Evolutionary conservation across 1,140 invertebrate genomes (phyloP), one percentile per base, ranked within the genome.

Genomic region (Bombus picipes): DNA sequence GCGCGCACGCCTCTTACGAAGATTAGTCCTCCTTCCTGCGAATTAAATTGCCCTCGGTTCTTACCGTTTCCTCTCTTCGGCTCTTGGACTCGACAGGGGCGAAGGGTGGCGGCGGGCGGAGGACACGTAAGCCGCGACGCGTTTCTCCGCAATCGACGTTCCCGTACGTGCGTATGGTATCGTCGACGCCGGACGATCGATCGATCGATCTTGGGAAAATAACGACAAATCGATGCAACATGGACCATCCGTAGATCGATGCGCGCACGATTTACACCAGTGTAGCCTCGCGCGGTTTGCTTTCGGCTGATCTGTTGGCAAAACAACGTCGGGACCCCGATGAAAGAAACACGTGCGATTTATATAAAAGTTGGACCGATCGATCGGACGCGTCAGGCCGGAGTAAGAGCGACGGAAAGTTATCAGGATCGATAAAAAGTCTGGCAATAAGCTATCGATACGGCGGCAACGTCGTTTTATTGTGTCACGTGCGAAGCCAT

Each of bases 401-500:
- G 25, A 59, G 53, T 41, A 57, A 85, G 73, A 89, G 70, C 85
- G 79, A 65, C 66, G 81, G 74, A 74, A 85, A 80, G 90, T 92
- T 93, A 94, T 93, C 91, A 80, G 76, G 85, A 94, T 92, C 91
- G 89, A 92, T 91, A 91, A 91, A 93, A 93, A 92, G 83, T 85
- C 87, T 88, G 87, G 91, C 88, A 90, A 90, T 88, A 92, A 89
- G 81, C 78, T 73, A 90, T 87, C 89, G 91, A 91, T 90, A 89
- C 68, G 81, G 87, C 81, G 53, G 59, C 82, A 71, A 53, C 53
- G 81, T 72, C 90, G 90, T 94, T 94, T 95, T 95, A 95, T 95
- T 93, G 92, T 93, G 94, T 95, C 94, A 95, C 94, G 94, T 95
- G 94, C 93, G 90, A 91, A 94, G 91, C 86, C 91, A 92, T 83